A percentile compares a stretch with the other conserved stretches of the same genome.
phyloP scores from a whole-genome alignment of 2,888 invertebrate species.

The Opisthograptis luteolata region DNA sequence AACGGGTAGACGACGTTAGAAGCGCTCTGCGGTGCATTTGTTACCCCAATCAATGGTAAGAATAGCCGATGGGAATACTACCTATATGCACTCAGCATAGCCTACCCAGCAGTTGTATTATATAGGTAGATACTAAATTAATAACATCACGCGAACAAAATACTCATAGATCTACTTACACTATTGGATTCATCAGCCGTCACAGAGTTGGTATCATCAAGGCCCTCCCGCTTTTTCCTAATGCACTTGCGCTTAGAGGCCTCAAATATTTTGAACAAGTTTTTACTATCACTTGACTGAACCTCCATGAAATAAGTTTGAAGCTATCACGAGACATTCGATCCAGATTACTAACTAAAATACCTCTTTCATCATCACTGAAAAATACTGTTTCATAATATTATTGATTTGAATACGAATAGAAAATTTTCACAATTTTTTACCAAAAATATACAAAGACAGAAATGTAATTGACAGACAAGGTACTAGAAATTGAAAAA shows the following conservation, averaged over 20 bases:
- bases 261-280: conserved; percentile 74
- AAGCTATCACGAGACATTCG: conserved; percentile 60
- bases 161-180: conserved; percentile 64
- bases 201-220: conserved; percentile 62
- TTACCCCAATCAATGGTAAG: no score
- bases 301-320: conserved; percentile 68
- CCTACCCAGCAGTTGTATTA: no score
- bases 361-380: conserved; percentile 52
- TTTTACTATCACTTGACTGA: conserved; percentile 74
- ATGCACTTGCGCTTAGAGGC: conserved; percentile 63
- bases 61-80: no score
- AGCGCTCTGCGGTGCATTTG: no score
- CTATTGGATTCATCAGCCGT: conserved; percentile 65
- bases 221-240: conserved; percentile 60
- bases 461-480: conserved; percentile 51
- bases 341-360: conserved; percentile 44
- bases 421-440: conserved; percentile 55
- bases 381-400: conserved; percentile 38
- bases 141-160: no score
- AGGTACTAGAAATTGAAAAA: conserved; percentile 59
- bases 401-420: conserved; percentile 40
- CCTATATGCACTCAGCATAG: no score
- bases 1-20: no score
- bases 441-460: conserved; percentile 61
- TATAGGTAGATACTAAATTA: no score